Evolutionary conservation across 2,113 vertebrate genomes (phyloP).

Genomic region (Acanthisitta chloris): DNA sequence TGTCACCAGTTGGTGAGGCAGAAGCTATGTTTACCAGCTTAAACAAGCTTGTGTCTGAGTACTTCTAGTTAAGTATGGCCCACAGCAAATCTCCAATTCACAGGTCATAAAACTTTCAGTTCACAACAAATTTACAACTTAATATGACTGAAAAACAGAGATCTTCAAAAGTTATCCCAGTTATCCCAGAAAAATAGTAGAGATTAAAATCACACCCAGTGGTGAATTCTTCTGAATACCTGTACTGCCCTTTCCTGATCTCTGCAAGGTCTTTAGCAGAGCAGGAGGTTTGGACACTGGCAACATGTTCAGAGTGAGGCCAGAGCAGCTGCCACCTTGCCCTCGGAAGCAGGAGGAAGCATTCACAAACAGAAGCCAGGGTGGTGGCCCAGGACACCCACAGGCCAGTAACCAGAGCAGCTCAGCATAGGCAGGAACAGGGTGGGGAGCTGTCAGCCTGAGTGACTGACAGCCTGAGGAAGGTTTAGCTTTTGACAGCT

Average conservation of each 20-base stretch:
- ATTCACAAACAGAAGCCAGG: neutral
- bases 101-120: neutral
- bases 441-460: neutral
- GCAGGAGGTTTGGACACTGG: accelerated
- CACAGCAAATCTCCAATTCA: neutral
- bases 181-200: neutral
- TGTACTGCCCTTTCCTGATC: neutral
- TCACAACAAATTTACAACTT: neutral
- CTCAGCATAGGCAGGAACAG: neutral
- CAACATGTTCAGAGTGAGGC: neutral
- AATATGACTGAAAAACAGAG: neutral
- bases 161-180: neutral
- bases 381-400: neutral
- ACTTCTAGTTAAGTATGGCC: neutral
- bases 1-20: slow-evolving; percentile 30
- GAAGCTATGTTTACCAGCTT: slow-evolving; percentile 32
- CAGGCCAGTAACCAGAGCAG: neutral
- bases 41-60: neutral
- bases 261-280: neutral
- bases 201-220: neutral
- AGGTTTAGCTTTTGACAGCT: neutral
- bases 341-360: neutral
- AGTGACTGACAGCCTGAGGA: neutral
- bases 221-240: neutral
- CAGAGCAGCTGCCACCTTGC: neutral